phyloP scores from a whole-genome alignment of 2,888 invertebrate genomes.

The Lasioglossum figueresi region DNA sequence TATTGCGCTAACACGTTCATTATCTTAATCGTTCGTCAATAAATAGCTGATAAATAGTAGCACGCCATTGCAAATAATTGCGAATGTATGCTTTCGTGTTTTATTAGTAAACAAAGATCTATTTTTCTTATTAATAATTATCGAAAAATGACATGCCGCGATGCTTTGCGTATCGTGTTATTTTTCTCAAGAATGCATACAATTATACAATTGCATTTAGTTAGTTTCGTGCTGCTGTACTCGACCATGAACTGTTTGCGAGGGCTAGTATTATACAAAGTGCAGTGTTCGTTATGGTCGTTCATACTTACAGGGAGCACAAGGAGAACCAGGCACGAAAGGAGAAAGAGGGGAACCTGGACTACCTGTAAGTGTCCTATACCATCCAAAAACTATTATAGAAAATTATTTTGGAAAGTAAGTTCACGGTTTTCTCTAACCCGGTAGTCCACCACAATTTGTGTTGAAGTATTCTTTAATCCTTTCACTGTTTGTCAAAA shows the following conservation, averaged over 20 bases:
- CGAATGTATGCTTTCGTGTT: too few species aligned
- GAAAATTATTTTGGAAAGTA: neutral
- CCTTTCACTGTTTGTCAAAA: too few species aligned
- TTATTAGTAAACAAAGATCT: too few species aligned
- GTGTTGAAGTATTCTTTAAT: too few species aligned
- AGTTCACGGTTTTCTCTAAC: neutral
- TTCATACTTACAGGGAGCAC: conserved; percentile 89
- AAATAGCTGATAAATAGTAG: neutral
- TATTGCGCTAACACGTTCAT: neutral
- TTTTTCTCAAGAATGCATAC: too few species aligned
- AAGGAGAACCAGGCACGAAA: conserved; percentile 96
- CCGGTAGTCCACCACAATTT: neutral
- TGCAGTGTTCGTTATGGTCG: conserved; percentile 56
- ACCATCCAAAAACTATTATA: neutral
- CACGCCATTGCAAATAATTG: too few species aligned
- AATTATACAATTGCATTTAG: neutral
- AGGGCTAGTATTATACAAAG: neutral
- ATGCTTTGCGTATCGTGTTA: too few species aligned
- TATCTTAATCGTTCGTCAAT: neutral
- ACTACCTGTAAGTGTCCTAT: conserved; percentile 90
- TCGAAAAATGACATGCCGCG: too few species aligned
- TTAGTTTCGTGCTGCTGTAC: neutral
- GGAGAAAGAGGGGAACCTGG: conserved; percentile 97
- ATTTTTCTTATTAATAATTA: too few species aligned
- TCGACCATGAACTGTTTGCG: conserved; percentile 2